Base-by-base conservation (phyloP, 2,113 vertebrate genomes). In the Calyptomena viridis region DNA sequence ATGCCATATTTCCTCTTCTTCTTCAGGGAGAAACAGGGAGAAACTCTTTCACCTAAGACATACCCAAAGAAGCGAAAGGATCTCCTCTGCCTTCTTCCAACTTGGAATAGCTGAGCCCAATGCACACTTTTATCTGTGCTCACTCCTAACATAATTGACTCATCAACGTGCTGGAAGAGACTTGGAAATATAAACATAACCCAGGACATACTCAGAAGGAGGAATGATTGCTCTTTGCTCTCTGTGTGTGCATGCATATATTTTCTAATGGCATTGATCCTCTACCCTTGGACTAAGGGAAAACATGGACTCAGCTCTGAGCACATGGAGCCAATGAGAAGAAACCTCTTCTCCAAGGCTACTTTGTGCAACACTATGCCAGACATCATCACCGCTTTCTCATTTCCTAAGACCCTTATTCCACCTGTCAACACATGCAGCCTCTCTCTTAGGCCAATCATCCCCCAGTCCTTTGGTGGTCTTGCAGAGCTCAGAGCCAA, bases 121-220 rank as follows among this genome's bases (percentile, higher is more conserved):
- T 2, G 1, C 4, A 4, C 12, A 23, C 27, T 53, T 82, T 68
- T 17, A 30, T 60, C 21, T 63, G 37, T 18, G 15, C 39, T 84
- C 2, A 1, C 14, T 85, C 40, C 18, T 28, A 8, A 23, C 24
- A 37, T 21, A 49, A 37, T 17, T 47, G 35, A 50, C 14, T 59
- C 8, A 12, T 22, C 2, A 1, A 47, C 0, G 0, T 72, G 16
- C 33, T 4, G 3, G 55, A 79, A 69, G 55, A 58, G 25, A 37
- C 11, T 35, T 23, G 60, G 25, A 72, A 84, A 81, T 37, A 33
- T 0, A 67, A 89, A 25, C 11, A 59, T 30, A 69, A 59, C 14
- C 25, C 17, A 39, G 63, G 63, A 50, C 23, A n/a, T 13, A 46
- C 8, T 71, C 23, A 83, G 2, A 18, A 39, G 56, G 42, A 72